These are phyloP conservation scores for Empidonax alnorum DNA, from an alignment of 2,113 vertebrate genomes.

Conservation along the genomic window DNA sequence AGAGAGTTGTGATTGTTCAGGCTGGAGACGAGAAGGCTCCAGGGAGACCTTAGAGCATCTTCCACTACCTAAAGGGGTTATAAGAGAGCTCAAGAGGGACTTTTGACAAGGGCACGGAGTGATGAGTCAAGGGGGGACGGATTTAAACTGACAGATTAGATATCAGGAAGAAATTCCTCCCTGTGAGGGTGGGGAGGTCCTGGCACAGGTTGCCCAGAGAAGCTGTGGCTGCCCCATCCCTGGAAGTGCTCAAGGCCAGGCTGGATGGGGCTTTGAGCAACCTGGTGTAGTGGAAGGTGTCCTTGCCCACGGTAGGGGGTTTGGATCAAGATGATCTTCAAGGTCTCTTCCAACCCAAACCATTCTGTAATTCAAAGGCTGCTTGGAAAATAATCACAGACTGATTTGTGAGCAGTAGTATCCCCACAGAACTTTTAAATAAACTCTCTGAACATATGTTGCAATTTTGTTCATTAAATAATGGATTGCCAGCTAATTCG, in stretches of 20 bases:
- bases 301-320: fast-evolving
- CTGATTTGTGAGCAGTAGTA: background rate
- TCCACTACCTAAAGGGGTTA: background rate
- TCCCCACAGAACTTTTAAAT: slow-evolving; percentile 5
- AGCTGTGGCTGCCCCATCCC: background rate
- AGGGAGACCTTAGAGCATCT: background rate
- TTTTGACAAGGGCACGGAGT: background rate
- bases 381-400: slow-evolving; percentile 1
- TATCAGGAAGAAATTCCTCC: background rate
- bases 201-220: background rate
- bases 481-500: slow-evolving; percentile 48
- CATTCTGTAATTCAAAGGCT: background rate
- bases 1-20: background rate
- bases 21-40: background rate
- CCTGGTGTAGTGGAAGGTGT: background rate
- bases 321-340: background rate
- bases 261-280: background rate
- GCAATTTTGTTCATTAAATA: slow-evolving; percentile 50
- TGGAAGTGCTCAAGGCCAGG: background rate
- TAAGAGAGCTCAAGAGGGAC: background rate
- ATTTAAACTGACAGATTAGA: background rate
- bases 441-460: slow-evolving; percentile 36
- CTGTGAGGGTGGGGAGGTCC: background rate
- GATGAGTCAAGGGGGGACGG: background rate
- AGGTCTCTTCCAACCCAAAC: background rate